A percentile compares a stretch with the other conserved stretches of the same genome.
Conservation (phyloP, 2,113 vertebrate species). For the Phyllopteryx taeniolatus region DNA sequence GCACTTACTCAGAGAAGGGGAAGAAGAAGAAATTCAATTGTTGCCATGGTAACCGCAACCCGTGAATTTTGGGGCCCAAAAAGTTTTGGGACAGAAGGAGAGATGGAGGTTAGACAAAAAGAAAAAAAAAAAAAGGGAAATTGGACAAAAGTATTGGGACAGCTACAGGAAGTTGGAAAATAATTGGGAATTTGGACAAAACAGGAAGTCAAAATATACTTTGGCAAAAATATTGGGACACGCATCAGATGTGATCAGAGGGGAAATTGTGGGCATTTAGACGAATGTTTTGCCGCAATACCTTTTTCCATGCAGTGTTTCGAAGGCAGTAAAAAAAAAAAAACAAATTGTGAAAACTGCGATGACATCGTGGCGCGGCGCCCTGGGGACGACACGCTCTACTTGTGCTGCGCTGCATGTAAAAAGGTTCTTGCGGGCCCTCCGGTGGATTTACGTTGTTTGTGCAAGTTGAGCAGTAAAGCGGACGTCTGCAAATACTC, state of each 20-base stretch:
- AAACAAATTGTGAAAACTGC: conserved; percentile 1
- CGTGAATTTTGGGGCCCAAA: not conserved
- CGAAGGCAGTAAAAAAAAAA: not conserved
- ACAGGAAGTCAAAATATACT: too few relatives aligned
- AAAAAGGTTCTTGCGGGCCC: not conserved
- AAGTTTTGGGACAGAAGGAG: too few relatives aligned
- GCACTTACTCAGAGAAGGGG: not conserved
- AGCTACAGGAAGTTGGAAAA: not conserved
- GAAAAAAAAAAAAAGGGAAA: not conserved
- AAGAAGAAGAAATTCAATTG: not conserved
- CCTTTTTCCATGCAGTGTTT: not conserved
- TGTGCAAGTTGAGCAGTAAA: conserved; percentile 12
- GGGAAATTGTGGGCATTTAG: not conserved
- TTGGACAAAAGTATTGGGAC: not conserved
- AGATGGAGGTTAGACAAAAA: too few relatives aligned
- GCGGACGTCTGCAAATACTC: conserved; percentile 6
- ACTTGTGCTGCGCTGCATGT: not conserved
- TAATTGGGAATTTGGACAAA: not conserved
- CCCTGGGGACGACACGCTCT: not conserved
- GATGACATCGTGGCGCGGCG: conserved; percentile 1
- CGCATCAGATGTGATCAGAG: too few relatives aligned
- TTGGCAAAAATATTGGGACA: not conserved
- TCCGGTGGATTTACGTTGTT: not conserved
- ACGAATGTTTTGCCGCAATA: not conserved
- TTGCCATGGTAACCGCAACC: not conserved